Evolutionary conservation across 2,888 invertebrate species (phyloP).

Genomic region (Patella caerulea): DNA sequence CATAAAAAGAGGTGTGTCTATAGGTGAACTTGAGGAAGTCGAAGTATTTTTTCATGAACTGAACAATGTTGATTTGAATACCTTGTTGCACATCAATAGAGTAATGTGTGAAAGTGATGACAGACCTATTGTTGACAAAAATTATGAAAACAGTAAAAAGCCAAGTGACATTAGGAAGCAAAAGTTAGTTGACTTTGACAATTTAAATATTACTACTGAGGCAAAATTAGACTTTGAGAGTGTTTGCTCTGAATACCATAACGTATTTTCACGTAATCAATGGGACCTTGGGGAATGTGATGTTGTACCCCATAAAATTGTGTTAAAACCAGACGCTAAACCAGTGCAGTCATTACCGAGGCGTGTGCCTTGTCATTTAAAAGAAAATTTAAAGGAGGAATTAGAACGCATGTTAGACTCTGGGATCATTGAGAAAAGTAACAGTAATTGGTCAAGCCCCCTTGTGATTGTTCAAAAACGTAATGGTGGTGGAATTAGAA

Average conservation of each 20-base stretch:
- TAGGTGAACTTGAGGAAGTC: no score
- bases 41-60: no score
- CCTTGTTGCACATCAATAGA: background rate
- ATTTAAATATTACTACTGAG: background rate
- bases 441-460: background rate
- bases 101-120: background rate
- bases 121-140: background rate
- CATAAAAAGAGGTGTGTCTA: no score
- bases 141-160: background rate
- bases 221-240: background rate
- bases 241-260: background rate
- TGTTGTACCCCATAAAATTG: background rate
- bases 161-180: background rate
- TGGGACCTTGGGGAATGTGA: background rate
- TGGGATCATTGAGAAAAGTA: background rate
- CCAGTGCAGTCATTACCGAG: background rate
- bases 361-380: background rate
- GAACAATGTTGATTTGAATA: no score
- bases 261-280: background rate
- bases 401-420: background rate
- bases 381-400: background rate
- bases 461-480: background rate
- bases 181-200: background rate
- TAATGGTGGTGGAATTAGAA: background rate
- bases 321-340: background rate